Evolutionary conservation across 1,140 invertebrate genomes (phyloP).

Genomic region (Trichonephila clavata): DNA sequence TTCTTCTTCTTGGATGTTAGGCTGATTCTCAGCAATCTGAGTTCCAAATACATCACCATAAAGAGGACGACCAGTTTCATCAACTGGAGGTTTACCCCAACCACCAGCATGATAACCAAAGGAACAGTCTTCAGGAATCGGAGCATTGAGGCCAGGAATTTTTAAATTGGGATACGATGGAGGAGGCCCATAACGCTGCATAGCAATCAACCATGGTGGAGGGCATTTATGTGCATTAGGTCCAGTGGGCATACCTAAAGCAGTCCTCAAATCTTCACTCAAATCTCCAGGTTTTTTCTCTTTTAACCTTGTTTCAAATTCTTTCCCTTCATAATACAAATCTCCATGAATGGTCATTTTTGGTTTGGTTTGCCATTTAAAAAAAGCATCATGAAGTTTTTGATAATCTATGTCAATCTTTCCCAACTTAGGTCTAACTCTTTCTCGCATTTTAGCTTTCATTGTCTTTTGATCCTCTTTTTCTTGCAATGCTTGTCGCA

Average conservation of each 20-base stretch:
- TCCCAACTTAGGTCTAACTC: conserved; percentile 97
- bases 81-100: conserved; percentile 99
- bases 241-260: conserved; percentile 99
- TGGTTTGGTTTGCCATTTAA: conserved; percentile 99
- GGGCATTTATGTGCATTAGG: conserved; percentile 87
- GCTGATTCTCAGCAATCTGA: conserved; percentile 76
- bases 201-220: conserved; percentile 99
- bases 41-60: conserved; percentile 99
- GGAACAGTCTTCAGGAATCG: conserved; percentile 96
- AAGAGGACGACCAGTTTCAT: conserved; percentile 97
- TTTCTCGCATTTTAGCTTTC: conserved; percentile 99
- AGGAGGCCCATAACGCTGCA: conserved; percentile 99
- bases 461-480: conserved; percentile 98
- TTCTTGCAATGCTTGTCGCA: conserved; percentile 98
- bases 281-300: conserved; percentile 99
- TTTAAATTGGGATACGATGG: conserved; percentile 99
- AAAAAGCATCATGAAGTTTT: conserved; percentile 99
- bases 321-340: conserved; percentile 99
- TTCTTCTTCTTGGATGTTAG: conserved; percentile 88
- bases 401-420: conserved; percentile 99
- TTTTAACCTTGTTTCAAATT: conserved; percentile 98
- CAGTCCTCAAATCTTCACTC: conserved; percentile 96
- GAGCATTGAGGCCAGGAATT: conserved; percentile 95
- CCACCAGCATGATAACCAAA: conserved; percentile 99
- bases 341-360: conserved; percentile 99